Evolutionary conservation across 2,113 vertebrate species (phyloP).

Genomic region (Falco punctatus): DNA sequence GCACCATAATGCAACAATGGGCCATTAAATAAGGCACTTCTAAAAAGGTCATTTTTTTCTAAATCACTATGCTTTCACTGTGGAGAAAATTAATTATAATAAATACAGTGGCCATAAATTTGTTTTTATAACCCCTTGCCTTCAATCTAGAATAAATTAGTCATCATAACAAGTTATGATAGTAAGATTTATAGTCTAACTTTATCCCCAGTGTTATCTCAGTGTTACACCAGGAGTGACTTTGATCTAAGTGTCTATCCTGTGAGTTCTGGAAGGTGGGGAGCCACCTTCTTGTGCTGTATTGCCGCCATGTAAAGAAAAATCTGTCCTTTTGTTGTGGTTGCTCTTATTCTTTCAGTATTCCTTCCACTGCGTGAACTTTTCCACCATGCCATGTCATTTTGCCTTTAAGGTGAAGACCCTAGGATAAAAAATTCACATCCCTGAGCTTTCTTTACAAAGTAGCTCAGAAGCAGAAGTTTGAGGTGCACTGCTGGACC

Average conservation of each 20-base stretch:
- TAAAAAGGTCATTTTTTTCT: not conserved
- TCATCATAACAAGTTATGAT: not conserved
- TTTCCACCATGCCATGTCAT: not conserved
- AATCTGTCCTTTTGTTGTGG: not conserved
- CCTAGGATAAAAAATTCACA: not conserved
- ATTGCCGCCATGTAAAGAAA: not conserved
- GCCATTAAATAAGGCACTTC: not conserved
- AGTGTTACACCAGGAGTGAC: not conserved
- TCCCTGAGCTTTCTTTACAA: not conserved
- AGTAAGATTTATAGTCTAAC: not conserved
- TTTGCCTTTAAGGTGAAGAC: not conserved
- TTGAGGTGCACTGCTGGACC: not conserved
- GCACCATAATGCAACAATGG: not conserved
- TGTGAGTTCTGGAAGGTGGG: not conserved
- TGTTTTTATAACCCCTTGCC: conserved; percentile 30
- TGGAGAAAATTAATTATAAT: not conserved
- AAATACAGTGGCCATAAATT: conserved; percentile 5
- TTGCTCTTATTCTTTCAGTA: not conserved
- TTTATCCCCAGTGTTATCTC: not conserved
- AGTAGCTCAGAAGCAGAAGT: not conserved
- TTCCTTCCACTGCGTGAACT: not conserved
- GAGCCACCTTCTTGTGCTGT: not conserved
- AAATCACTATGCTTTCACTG: not conserved
- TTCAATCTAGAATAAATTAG: conserved; percentile 32
- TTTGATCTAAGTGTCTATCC: not conserved